Conservation (phyloP, 2,888 invertebrate genomes). For the Phoenoteleia sp. region DNA sequence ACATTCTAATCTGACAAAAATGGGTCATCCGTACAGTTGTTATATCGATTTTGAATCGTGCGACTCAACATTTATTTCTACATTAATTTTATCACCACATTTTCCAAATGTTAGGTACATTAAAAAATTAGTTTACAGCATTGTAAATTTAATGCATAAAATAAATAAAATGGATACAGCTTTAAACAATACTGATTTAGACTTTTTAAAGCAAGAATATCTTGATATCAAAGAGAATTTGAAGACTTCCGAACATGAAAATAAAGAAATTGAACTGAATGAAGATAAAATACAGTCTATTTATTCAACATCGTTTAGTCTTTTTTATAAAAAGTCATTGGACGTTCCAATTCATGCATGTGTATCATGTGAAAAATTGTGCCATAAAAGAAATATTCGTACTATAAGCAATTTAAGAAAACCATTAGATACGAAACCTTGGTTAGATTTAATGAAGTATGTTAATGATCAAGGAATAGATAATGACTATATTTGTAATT, state of each 20-base stretch:
- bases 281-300: constrained; percentile 56
- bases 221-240: neutral
- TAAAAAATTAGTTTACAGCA: neutral
- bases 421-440: constrained; percentile 23
- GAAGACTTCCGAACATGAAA: neutral
- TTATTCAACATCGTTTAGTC: constrained; percentile 57
- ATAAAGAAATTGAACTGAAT: constrained; percentile 50
- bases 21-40: constrained; percentile 36
- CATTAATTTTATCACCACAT: neutral
- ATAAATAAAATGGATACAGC: neutral
- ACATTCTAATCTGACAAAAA: neutral
- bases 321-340: constrained; percentile 54
- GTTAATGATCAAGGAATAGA: constrained; percentile 36
- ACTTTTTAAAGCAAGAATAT: neutral
- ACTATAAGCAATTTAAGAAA: constrained; percentile 33
- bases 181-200: neutral
- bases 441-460: neutral
- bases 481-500: neutral
- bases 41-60: constrained; percentile 40
- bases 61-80: constrained; percentile 65
- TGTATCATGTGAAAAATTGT: neutral
- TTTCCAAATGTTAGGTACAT: neutral
- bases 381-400: constrained; percentile 68
- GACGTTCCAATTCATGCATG: constrained; percentile 63
- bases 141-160: neutral